These are phyloP conservation scores for Enteromius treurensis DNA, from an alignment of 2,797 vertebrate genomes.

Conservation along the genomic window DNA sequence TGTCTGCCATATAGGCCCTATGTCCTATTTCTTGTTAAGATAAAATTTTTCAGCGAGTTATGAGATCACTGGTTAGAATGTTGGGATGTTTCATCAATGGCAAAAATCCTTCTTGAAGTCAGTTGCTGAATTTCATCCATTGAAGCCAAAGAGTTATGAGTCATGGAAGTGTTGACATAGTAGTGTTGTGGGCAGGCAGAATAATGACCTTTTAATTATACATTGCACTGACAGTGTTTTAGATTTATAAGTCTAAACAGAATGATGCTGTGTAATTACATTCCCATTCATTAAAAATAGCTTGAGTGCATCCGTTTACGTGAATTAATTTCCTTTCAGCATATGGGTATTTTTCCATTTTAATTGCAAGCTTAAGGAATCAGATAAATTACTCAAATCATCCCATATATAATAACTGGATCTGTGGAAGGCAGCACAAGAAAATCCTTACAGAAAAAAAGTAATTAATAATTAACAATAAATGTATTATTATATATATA, in stretches of 20 bases:
- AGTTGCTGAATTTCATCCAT: background rate
- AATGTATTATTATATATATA: too few species aligned
- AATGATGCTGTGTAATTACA: conserved; percentile 20
- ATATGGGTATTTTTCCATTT: conserved; percentile 18
- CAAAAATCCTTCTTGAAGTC: background rate
- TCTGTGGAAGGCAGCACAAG: background rate
- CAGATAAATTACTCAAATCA: conserved; percentile 18
- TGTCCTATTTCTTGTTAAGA: background rate
- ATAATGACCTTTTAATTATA: conserved; percentile 41
- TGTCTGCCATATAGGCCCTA: too few species aligned
- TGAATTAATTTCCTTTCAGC: conserved; percentile 17
- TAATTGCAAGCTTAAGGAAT: conserved; percentile 30
- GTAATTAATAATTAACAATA: too few species aligned
- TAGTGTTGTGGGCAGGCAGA: conserved; percentile 24
- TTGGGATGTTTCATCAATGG: background rate
- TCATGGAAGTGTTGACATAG: conserved; percentile 20
- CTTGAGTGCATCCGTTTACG: conserved; percentile 39
- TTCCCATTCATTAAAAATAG: conserved; percentile 28
- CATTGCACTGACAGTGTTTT: conserved; percentile 29
- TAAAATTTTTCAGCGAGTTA: background rate
- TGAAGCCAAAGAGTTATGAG: background rate
- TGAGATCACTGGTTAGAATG: background rate
- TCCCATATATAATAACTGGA: conserved; percentile 11
- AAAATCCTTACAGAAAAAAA: conserved; percentile 1
- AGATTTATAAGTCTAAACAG: conserved; percentile 42